These are phyloP conservation scores for Brevimyrus niger DNA, from an alignment of 2,113 vertebrate genomes.

Conservation along the genomic window DNA sequence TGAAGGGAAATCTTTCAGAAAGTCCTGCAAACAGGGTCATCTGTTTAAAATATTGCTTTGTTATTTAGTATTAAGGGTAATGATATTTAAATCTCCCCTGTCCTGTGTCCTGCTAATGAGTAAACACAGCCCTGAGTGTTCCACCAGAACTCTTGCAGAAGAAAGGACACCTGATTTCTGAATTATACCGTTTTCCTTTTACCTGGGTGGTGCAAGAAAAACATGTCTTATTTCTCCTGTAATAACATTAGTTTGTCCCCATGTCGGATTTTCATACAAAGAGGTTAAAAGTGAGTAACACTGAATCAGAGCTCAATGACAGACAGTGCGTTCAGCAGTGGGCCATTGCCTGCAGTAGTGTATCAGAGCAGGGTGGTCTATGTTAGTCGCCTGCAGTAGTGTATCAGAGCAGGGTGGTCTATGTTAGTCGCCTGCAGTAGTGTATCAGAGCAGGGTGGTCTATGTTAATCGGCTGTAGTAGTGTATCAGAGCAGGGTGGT, in stretches of 20 bases:
- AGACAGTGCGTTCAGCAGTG: not conserved
- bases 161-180: not conserved
- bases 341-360: not conserved
- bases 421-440: no score
- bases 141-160: not conserved
- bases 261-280: not conserved
- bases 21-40: not conserved
- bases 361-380: no score
- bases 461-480: no score
- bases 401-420: no score
- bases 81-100: not conserved
- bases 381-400: no score
- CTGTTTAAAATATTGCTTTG: not conserved
- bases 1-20: not conserved
- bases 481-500: no score
- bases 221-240: not conserved
- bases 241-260: not conserved
- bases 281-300: not conserved
- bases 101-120: not conserved
- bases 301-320: not conserved
- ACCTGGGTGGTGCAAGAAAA: not conserved
- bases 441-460: no score
- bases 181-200: not conserved
- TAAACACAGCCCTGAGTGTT: not conserved
- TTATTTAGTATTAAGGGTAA: not conserved